Evolutionary conservation across 35 echinoderm and acorn worm genomes (phyloP).

Genomic region (Lytechinus variegatus): DNA sequence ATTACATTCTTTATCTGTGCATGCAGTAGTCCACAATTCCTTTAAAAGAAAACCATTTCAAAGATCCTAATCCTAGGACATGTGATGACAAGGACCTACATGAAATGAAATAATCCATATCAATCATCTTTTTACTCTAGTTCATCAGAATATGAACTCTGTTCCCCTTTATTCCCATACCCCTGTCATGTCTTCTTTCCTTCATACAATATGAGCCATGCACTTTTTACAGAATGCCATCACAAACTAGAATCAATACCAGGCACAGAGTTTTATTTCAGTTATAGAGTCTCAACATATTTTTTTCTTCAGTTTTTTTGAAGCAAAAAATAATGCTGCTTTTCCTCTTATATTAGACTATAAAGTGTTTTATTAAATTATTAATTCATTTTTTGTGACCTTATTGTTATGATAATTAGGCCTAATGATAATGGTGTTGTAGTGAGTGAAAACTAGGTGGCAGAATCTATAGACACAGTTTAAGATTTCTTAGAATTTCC

Average conservation of each 20-base stretch:
- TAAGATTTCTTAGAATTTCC: no score
- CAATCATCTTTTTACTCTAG: conserved; percentile 3
- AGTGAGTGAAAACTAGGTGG: no score
- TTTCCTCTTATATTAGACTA: no score
- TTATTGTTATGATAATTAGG: no score
- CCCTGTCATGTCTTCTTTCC: background rate
- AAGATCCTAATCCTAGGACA: conserved; percentile 11
- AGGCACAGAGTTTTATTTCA: background rate
- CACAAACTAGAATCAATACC: background rate
- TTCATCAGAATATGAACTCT: background rate
- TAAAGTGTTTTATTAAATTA: no score
- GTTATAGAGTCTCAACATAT: background rate
- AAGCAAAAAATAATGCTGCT: background rate
- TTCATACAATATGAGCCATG: background rate
- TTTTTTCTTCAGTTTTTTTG: background rate
- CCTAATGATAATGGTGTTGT: no score
- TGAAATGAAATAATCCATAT: conserved; percentile 8
- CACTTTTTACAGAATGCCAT: background rate
- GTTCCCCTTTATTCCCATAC: background rate
- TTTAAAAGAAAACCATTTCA: conserved; percentile 18
- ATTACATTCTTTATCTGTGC: background rate
- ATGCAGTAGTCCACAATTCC: background rate
- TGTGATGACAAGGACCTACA: background rate
- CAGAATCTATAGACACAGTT: no score
- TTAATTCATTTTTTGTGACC: no score